Base-by-base conservation (phyloP, 2,888 invertebrate genomes). In the Watsonalla cultraria region DNA sequence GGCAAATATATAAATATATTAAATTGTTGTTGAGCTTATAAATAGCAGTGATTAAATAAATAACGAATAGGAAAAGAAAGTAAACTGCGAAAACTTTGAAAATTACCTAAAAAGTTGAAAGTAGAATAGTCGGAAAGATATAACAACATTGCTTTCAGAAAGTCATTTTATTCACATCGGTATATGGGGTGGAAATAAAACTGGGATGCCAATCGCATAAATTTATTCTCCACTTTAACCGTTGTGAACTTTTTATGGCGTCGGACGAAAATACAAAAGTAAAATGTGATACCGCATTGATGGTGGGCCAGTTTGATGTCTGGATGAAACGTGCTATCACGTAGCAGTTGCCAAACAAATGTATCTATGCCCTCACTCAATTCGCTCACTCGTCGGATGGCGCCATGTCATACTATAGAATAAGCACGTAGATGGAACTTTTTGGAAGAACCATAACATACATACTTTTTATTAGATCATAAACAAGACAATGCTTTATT, bases 321-420 rank as follows among this genome's bases (percentile, higher is more conserved):
- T 62, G 65, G 69, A 57, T 55, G 57, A 61, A 59, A 75, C 73
- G 76, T 78, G 76, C 66, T 73, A 69, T 70, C 75, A 76, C 80
- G 78, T 78, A 76, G 65, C 68, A 64, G 63, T 75, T 71, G 68
- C 72, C 76, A 82, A 82, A 84, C 77, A 81, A 81, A 82, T 82
- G 78, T 80, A 76, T 82, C 75, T 78, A 74, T 72, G 64, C 70
- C 71, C 71, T 71, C 66, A 64, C 73, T 72, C 72, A 74, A 78
- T 82, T 80, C 79, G 79, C 76, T 82, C 78, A 76, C 66, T 67
- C 68, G 65, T 77, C 67, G 68, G 64, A 75, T 74, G 80, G 80
- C 80, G 80, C 80, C 82, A 78, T 63, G 65, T 82, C 79, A 76
- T 71, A 55, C 57, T 57, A 73, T 66, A 76, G 71, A 76, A 69